These are phyloP conservation scores for Tetramorium alpestre DNA, from an alignment of 1,140 invertebrate species.

Conservation along the genomic window DNA sequence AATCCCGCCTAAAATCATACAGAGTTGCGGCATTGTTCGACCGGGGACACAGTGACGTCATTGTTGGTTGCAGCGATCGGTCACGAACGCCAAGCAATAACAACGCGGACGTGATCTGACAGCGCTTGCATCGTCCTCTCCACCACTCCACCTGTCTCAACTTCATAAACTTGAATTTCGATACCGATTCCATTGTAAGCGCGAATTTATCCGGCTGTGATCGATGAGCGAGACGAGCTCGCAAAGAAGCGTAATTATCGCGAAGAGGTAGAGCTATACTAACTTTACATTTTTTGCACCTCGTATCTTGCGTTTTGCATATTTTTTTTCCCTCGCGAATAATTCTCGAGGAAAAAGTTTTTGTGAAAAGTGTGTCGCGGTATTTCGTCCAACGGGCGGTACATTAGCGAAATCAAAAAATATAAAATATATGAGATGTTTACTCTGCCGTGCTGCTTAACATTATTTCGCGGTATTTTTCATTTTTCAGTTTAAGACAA, in stretches of 20 bases:
- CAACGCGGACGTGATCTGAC: conserved; percentile 4
- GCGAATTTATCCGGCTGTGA: neutral
- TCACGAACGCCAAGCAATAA: conserved; percentile 42
- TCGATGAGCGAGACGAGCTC: neutral
- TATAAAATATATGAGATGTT: conserved; percentile 16
- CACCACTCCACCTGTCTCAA: neutral
- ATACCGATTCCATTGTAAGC: neutral
- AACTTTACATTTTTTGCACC: too few species aligned
- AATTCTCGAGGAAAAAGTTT: neutral
- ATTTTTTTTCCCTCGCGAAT: neutral
- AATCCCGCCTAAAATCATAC: conserved; percentile 29
- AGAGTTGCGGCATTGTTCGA: conserved; percentile 41
- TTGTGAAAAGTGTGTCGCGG: neutral
- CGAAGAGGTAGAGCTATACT: neutral
- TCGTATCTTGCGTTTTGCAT: neutral
- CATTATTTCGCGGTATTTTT: neutral
- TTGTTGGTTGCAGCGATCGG: conserved; percentile 32
- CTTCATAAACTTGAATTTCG: conserved; percentile 10
- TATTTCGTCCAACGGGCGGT: neutral
- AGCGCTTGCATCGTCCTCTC: neutral
- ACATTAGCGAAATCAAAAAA: conserved; percentile 20
- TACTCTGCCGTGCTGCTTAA: neutral
- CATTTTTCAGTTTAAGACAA: neutral
- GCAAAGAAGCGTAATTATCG: neutral
- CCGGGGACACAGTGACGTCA: conserved; percentile 5